Evolutionary conservation across 1,140 invertebrate species (phyloP).

Genomic region (Papilio polytes): DNA sequence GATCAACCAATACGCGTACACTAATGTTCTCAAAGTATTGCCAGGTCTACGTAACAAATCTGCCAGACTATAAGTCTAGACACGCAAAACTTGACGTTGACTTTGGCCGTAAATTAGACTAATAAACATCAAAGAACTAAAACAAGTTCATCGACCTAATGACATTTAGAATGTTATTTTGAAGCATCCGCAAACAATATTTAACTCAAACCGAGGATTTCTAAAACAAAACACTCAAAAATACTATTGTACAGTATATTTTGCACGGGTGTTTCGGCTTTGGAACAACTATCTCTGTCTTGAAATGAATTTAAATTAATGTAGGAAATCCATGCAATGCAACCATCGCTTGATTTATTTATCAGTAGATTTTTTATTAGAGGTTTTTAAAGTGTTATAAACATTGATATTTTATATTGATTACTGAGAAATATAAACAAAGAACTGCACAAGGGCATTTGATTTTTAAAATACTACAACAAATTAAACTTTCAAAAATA

Average conservation of each 20-base stretch:
- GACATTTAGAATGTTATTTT: conserved; percentile 66
- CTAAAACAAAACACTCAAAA: no score
- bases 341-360: no score
- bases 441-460: not conserved
- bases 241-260: no score
- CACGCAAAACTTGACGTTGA: conserved; percentile 54
- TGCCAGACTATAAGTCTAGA: conserved; percentile 52
- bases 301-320: no score
- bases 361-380: no score
- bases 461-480: not conserved
- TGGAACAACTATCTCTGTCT: no score
- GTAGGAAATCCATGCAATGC: no score
- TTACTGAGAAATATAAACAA: not conserved
- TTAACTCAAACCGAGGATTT: not conserved
- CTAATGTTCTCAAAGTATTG: conserved; percentile 21
- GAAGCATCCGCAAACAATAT: conserved; percentile 25
- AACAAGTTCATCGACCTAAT: conserved; percentile 71
- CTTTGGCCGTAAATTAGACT: conserved; percentile 59
- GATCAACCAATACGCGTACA: conserved; percentile 34
- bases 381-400: no score
- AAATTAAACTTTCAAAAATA: not conserved
- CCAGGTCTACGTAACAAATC: conserved; percentile 36
- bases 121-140: conserved; percentile 54
- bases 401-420: no score
- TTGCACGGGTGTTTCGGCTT: no score